Evolutionary conservation across 1,140 invertebrate genomes (phyloP), one percentile per base, ranked within the genome.

Genomic region (Orius insidiosus): DNA sequence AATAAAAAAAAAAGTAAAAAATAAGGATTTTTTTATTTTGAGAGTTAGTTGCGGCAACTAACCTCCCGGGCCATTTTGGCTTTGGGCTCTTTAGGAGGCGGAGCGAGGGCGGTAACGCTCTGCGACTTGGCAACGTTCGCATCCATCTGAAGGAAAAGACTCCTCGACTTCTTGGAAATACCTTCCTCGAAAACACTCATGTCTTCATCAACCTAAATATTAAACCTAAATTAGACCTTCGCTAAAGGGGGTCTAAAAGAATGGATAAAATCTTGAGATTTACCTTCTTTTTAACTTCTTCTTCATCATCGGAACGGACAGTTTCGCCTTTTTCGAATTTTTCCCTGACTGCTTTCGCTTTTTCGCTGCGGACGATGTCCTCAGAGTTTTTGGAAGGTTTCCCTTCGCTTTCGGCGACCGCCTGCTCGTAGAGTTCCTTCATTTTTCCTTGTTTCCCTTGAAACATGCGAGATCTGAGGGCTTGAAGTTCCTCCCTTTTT

Each of bases 401-500:
- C 49, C 70, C 70, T 57, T 80, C 76, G 46, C 78, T 80, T 55
- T 87, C 83, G 51, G 81, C 73, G 1, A 88, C 80, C 4, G 85
- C 85, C 57, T 87, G 82, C 58, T 90, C 85, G 61, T 92, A 90
- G 68, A 85, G 75, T 59, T 90, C 85, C 57, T 89, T 89, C 63
- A 92, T 82, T 56, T 85, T 85, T 1, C 80, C 80, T 66, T 87
- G 84, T 60, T 87, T 86, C 7, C 84, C 85, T 79, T 83, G 59
- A 7, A 63, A 87, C 6, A 88, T 64, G 45, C 79, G 67, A 55
- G 80, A 85, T 34, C 86, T 69, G 55, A 92, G 83, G 48, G 75
- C 79, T 58, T 83, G 78, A 50, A 88, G 78, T 63, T 90, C 86
- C 56, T 88, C 81, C 60, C 87, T 88, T n/a, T 80, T 67, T 53